Evolutionary conservation across 1,140 invertebrate genomes (phyloP).

Genomic region (Drosophila albomicans): DNA sequence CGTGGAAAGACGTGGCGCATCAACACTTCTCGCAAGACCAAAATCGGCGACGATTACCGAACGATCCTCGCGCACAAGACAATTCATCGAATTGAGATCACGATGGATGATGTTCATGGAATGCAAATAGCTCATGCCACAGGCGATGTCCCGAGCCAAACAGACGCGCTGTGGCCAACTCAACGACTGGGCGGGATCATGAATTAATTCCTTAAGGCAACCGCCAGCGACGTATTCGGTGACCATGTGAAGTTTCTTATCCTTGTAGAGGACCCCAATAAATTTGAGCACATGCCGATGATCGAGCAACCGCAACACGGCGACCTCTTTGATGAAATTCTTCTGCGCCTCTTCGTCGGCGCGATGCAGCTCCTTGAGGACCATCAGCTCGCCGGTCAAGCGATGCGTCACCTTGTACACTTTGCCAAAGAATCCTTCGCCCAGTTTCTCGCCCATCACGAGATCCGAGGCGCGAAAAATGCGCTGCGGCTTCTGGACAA

Average conservation of each 20-base stretch:
- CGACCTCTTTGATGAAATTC: constrained; percentile 97
- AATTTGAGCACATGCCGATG: constrained; percentile 96
- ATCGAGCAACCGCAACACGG: constrained; percentile 93
- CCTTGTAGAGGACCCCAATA: constrained; percentile 97
- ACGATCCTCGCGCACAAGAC: constrained; percentile 95
- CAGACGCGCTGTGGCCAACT: constrained; percentile 93
- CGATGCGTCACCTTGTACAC: constrained; percentile 96
- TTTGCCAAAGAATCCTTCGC: constrained; percentile 97
- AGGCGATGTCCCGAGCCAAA: constrained; percentile 95
- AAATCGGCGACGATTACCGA: constrained; percentile 98
- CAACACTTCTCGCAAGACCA: constrained; percentile 95
- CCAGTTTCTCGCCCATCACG: constrained; percentile 93
- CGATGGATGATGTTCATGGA: constrained; percentile 97
- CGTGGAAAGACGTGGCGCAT: constrained; percentile 84
- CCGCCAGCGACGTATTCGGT: constrained; percentile 97
- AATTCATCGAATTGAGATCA: constrained; percentile 98
- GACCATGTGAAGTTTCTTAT: constrained; percentile 95
- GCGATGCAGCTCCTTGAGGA: constrained; percentile 96
- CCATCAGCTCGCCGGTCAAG: constrained; percentile 96
- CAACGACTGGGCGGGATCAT: constrained; percentile 86
- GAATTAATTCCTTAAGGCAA: constrained; percentile 93
- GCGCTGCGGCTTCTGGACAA: constrained; percentile 90
- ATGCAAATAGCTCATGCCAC: constrained; percentile 97
- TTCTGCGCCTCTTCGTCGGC: constrained; percentile 97
- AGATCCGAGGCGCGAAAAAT: constrained; percentile 96